Base-by-base conservation (phyloP, 2,113 vertebrate species). In the Anarrhichthys ocellatus region DNA sequence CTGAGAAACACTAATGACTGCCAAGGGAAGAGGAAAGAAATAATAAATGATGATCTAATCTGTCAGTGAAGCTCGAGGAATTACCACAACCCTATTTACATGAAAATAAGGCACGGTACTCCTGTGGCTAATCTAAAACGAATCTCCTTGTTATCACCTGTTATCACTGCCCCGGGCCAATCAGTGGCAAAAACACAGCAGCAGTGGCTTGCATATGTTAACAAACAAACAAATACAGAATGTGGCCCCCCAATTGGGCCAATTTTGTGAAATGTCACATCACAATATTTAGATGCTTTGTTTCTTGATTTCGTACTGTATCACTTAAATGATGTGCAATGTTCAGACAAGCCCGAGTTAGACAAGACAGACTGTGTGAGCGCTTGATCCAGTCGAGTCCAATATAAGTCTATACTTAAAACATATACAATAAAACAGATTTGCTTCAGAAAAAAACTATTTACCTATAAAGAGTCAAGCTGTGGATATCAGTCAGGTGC, bases 191-290 rank as follows among this genome's bases (percentile, higher is more conserved):
- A 74, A 80, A 75, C 76, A 80, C 54, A 79, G 63, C 58, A 61
- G 79, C 68, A 42, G 9, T 66, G 27, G 61, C 20, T 54, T 67
- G 66, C 74, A 38, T 32, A 32, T 14, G 46, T 76, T 71, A 77
- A 80, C 59, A 78, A 80, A 74, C 8, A 80, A 81, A 78, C 64
- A 75, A 71, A 71, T 77, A 42, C 80, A 81, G 42, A 79, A 69
- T 73, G 72, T 52, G 40, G 27, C 7, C 68, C 34, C 9, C 17
- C 9, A 62, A 27, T 36, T 24, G 68, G 36, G 18, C 38, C 77
- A 81, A 52, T 85, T 80, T 76, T 18, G 44, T 50, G 59, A 83
- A 78, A 79, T 81, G 56, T 87, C 76, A 82, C 69, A 75, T 83
- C 29, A 34, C 7, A 68, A 80, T 56, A 73, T 67, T 46, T 1